A percentile compares a stretch with the other conserved stretches of the same genome.
These are phyloP conservation scores for Semicossyphus pulcher DNA, from an alignment of 2,113 vertebrate species.

Conservation along the genomic window DNA sequence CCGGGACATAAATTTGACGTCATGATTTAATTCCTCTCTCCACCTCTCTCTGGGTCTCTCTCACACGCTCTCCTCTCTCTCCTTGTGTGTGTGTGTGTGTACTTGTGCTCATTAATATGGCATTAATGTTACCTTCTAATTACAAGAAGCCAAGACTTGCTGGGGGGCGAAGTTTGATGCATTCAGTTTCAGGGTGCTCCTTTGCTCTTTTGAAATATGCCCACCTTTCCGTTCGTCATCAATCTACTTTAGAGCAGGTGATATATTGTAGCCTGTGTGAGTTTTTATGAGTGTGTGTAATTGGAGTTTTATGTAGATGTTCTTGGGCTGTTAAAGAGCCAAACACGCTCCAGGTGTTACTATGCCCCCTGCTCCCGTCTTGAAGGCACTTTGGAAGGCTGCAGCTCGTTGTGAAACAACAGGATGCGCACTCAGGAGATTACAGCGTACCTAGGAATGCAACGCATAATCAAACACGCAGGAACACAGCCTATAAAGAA, in stretches of 20 bases:
- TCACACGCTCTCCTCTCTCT: neutral
- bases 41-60: conserved; percentile 18
- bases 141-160: conserved; percentile 69
- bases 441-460: neutral
- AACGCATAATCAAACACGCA: conserved; percentile 1
- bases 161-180: conserved; percentile 67
- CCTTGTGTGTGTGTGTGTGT: conserved; percentile 12
- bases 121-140: conserved; percentile 77
- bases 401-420: conserved; percentile 6
- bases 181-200: conserved; percentile 56
- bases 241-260: conserved; percentile 63
- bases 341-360: conserved; percentile 71
- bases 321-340: conserved; percentile 64
- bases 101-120: conserved; percentile 71
- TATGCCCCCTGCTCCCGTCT: conserved; percentile 31
- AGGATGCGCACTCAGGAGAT: neutral
- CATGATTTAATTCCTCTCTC: conserved; percentile 72
- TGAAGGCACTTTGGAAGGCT: conserved; percentile 41
- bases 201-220: conserved; percentile 69
- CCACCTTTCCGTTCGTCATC: conserved; percentile 58
- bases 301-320: conserved; percentile 76
- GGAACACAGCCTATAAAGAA: conserved; percentile 28
- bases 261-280: conserved; percentile 52
- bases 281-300: conserved; percentile 74
- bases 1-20: conserved; percentile 74